Evolutionary conservation across 2,888 invertebrate species (phyloP), one percentile per base, ranked within the genome.

Genomic region (Hypselothyrea guttata): DNA sequence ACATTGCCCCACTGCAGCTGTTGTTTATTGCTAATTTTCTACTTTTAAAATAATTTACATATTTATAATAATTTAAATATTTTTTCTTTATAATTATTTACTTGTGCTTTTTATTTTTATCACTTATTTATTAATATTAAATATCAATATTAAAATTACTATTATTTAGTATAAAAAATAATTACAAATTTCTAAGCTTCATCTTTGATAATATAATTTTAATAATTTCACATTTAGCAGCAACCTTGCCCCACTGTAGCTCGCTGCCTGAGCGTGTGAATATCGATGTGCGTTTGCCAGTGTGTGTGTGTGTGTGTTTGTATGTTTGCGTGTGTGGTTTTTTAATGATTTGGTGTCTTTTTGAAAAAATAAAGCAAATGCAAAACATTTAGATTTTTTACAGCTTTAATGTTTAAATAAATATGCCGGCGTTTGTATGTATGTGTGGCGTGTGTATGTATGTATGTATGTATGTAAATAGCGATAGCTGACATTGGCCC

Each of bases 201-300:
- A n/a, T n/a, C n/a, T n/a, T n/a, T n/a, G n/a, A n/a, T n/a, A n/a
- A n/a, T n/a, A n/a, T n/a, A n/a, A n/a, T n/a, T n/a, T n/a, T n/a
- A n/a, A n/a, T n/a, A n/a, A n/a, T 37, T 44, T 37, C 33, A 16
- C 22, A 45, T 11, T n/a, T n/a, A n/a, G n/a, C n/a, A n/a, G n/a
- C 7, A 18, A 27, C 9, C 1, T 8, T 13, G 38, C 4, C 1
- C 33, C 66, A 69, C 66, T 61, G 66, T 69, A 34, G 37, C 31
- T 31, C 12, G 16, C 7, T 46, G 27, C 9, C 13, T 38, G 40
- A 56, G 64, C 64, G 70, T 69, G 66, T 66, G 66, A 69, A 71
- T 66, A 68, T 48, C 49, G 46, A 9, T 53, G 44, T 44, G 33
- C 13, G 5, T 47, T 1, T 40, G n/a, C 9, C 7, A 53, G 33